Evolutionary conservation across 2,113 vertebrate species (phyloP).

Genomic region (Geococcyx californianus): DNA sequence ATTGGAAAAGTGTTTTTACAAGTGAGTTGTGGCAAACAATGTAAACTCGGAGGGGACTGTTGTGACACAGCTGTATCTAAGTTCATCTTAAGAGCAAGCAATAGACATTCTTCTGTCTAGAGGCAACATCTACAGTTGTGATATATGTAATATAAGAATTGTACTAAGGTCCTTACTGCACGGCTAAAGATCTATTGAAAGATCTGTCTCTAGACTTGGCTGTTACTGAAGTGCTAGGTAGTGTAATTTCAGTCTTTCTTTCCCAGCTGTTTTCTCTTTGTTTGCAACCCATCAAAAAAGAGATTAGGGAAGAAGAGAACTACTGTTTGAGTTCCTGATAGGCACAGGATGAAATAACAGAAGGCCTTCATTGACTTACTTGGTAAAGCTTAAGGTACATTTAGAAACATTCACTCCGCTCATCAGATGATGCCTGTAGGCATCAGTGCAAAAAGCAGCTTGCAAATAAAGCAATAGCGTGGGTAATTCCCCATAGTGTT

Average conservation of each 20-base stretch:
- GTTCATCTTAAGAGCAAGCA: neutral
- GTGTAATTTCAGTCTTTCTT: neutral
- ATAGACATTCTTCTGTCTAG: neutral
- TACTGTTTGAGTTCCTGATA: neutral
- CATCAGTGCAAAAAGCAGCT: neutral
- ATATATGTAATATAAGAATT: neutral
- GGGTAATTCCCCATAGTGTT: neutral
- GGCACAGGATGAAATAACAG: neutral
- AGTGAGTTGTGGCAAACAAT: neutral
- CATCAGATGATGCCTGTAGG: neutral
- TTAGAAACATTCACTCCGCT: neutral
- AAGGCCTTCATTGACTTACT: neutral
- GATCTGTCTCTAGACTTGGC: neutral
- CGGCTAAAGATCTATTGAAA: neutral
- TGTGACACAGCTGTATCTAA: neutral
- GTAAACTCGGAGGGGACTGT: neutral
- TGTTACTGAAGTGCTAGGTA: neutral
- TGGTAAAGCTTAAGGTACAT: neutral
- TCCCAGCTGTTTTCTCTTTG: slow-evolving; percentile 12
- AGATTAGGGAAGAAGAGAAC: neutral
- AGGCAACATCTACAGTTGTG: neutral
- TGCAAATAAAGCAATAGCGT: neutral
- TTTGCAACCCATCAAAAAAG: neutral
- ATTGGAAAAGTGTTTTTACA: neutral
- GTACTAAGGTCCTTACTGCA: neutral